Evolutionary conservation across 2,797 vertebrate genomes (phyloP).

Genomic region (Peromyscus nudipes): DNA sequence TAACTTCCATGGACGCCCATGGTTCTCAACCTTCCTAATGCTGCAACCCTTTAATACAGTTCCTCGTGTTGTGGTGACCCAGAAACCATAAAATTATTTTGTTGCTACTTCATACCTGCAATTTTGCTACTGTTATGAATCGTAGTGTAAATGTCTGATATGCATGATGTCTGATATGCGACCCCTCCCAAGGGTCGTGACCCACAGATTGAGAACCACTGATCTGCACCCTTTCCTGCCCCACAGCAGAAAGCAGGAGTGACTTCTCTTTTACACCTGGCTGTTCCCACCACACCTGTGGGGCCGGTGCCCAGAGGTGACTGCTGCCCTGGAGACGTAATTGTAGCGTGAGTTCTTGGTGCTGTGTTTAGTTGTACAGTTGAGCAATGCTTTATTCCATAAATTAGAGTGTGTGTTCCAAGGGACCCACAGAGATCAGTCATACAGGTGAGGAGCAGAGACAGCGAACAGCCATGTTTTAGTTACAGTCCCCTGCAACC

Average conservation of each 20-base stretch:
- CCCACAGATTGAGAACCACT: background rate
- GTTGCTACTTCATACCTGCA: background rate
- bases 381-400: background rate
- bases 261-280: background rate
- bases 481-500: background rate
- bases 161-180: background rate
- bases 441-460: background rate
- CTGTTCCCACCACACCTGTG: background rate
- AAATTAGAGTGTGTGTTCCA: background rate
- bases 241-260: background rate
- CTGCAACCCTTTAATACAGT: background rate
- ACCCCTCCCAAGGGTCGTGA: background rate
- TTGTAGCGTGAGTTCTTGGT: background rate
- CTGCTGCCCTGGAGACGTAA: background rate
- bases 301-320: fast-evolving
- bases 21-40: background rate
- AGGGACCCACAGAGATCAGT: background rate
- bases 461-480: background rate
- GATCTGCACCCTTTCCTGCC: background rate
- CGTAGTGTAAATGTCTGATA: background rate
- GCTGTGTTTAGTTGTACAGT: background rate
- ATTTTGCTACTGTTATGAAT: background rate
- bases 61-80: background rate
- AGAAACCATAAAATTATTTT: background rate
- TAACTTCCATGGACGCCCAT: background rate